Evolutionary conservation across 2,888 invertebrate genomes (phyloP).

Genomic region (Phragmatobia fuliginosa): DNA sequence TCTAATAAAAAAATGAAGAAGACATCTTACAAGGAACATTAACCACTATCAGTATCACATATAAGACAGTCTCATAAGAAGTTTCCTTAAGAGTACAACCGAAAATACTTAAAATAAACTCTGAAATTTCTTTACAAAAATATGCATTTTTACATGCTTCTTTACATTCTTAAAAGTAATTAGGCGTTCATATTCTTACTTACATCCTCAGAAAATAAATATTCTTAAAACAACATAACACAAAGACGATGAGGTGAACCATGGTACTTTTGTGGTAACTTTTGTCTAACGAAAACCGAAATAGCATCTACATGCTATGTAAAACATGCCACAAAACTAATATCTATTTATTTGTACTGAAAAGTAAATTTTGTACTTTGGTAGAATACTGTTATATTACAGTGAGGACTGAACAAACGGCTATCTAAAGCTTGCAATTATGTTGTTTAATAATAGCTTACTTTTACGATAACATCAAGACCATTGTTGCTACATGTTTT

Average conservation of each 20-base stretch:
- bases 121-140: slow-evolving; percentile 59
- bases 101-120: slow-evolving; percentile 56
- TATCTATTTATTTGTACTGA: slow-evolving; percentile 54
- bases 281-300: slow-evolving; percentile 33
- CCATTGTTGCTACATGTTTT: not conserved
- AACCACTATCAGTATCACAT: slow-evolving; percentile 74
- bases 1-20: slow-evolving; percentile 44
- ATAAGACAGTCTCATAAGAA: slow-evolving; percentile 73
- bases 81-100: slow-evolving; percentile 69
- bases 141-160: slow-evolving; percentile 53
- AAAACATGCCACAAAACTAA: slow-evolving; percentile 38
- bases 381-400: slow-evolving; percentile 52
- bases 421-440: not conserved
- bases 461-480: not conserved
- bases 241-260: slow-evolving; percentile 32
- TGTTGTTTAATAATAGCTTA: not conserved
- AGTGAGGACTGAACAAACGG: not conserved
- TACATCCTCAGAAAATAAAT: slow-evolving; percentile 48
- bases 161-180: slow-evolving; percentile 51
- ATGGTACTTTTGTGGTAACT: slow-evolving; percentile 45
- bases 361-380: slow-evolving; percentile 52
- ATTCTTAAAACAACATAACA: slow-evolving; percentile 34
- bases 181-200: slow-evolving; percentile 48
- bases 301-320: slow-evolving; percentile 29
- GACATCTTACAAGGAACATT: slow-evolving; percentile 59